Evolutionary conservation across 35 echinoderm and acorn worm genomes (phyloP), one percentile per base, ranked within the genome.

Genomic region (Apostichopus californicus): DNA sequence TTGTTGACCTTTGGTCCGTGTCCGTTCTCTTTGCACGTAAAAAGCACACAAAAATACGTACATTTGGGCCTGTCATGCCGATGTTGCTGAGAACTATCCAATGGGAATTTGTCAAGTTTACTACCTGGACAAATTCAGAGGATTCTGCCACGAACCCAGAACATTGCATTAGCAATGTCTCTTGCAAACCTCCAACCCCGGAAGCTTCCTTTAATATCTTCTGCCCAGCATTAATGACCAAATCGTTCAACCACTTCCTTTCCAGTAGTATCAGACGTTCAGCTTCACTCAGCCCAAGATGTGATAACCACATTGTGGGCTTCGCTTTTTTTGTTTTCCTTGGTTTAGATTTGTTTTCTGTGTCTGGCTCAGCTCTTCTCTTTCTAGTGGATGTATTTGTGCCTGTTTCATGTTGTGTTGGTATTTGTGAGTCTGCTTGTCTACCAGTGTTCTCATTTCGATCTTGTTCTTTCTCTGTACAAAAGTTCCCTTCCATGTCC

Each of bases 101-200:
- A 23, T 89, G 86, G 12, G 26, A 55, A 72, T 89, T 72, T 14
- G 63, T 9, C 17, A 90, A n/a, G 46, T 90, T 77, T 14, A 90
- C 61, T 55, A 90, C 26, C 52, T 90, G 87, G 9, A 90, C 87
- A 90, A 90, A 90, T 75, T 90, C 88, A 56, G 10, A 6, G 0
- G 70, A 53, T 77, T 90, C 88, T 14, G 68, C 25, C 14, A 22
- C 73, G 20, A 90, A 90, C 10, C 88, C 88, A 77, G 25, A 10
- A 1, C 28, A 90, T 13, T 52, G 66, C 34, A 52, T 77, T 9
- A 90, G 28, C 5, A 90, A 63, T 14, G 88, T 53, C 57, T 90
- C 65, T 78, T 78, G 89, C 5, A 90, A 90, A 9, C 89, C 73
- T 23, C 89, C 89, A 21, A 87, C 56, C 12, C 9, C 64, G 18